A percentile compares a stretch with the other conserved stretches of the same genome.
These are phyloP conservation scores for Heliconius ismenius DNA, from an alignment of 2,888 invertebrate genomes.

Conservation along the genomic window DNA sequence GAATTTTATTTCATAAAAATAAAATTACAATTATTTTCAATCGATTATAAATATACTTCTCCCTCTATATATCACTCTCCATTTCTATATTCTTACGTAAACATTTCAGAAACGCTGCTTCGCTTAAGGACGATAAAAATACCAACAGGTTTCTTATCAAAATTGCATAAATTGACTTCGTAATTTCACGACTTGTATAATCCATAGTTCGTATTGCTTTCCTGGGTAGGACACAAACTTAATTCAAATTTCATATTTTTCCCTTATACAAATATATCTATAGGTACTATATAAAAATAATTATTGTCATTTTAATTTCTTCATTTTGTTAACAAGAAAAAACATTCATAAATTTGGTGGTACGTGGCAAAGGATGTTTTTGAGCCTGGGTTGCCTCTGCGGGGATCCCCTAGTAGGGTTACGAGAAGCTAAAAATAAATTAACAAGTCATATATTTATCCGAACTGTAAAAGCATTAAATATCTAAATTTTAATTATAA, in stretches of 20 bases:
- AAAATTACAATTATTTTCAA: not conserved
- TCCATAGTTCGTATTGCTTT: not conserved
- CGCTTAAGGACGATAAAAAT: conserved; percentile 13
- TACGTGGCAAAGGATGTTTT: too few species aligned
- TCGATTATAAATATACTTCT: not conserved
- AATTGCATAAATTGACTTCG: conserved; percentile 23
- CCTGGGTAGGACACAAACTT: not conserved
- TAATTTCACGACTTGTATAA: conserved; percentile 30
- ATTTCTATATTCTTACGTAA: conserved; percentile 8
- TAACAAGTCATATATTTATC: not conserved
- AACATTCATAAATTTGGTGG: too few species aligned
- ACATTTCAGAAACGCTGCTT: conserved; percentile 18
- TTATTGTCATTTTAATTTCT: too few species aligned
- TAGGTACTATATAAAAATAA: too few species aligned
- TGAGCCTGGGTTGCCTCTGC: too few species aligned
- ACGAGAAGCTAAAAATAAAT: not conserved
- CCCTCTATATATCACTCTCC: conserved; percentile 5
- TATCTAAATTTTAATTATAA: not conserved
- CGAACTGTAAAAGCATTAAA: not conserved
- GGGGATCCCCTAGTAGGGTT: too few species aligned
- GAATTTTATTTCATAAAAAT: too few species aligned
- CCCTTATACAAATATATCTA: not conserved
- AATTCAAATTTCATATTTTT: not conserved
- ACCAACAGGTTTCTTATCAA: conserved; percentile 36
- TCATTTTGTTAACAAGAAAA: too few species aligned